phyloP scores from a whole-genome alignment of 2,797 vertebrate genomes.

The Semaprochilodus insignis region DNA sequence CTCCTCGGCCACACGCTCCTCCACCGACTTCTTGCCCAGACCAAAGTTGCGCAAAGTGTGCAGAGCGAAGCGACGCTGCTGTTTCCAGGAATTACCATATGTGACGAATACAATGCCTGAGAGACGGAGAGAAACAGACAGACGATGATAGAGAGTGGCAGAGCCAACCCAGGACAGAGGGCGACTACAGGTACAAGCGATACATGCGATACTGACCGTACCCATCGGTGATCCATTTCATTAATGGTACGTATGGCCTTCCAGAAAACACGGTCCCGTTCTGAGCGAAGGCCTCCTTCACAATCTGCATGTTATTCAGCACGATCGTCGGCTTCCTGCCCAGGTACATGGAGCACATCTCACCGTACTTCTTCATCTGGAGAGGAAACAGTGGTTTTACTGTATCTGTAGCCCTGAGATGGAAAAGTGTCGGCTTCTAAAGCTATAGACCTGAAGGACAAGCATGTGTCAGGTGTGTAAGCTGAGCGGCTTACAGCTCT shows the following conservation, averaged over 20 bases:
- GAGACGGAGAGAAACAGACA: not conserved
- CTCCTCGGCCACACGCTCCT: constrained; percentile 71
- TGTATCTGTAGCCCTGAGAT: too few relatives aligned
- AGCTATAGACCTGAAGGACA: too few relatives aligned
- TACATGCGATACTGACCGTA: constrained; percentile 26
- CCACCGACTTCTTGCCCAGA: constrained; percentile 70
- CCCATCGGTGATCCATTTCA: constrained; percentile 29
- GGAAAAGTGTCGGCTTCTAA: too few relatives aligned
- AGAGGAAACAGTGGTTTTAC: not conserved
- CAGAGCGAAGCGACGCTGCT: constrained; percentile 77
- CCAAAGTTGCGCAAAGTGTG: constrained; percentile 67
- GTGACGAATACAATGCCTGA: constrained; percentile 69
- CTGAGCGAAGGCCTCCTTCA: constrained; percentile 45
- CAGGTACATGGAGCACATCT: not conserved
- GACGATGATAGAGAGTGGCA: not conserved
- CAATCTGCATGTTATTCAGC: constrained; percentile 39
- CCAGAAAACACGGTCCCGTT: constrained; percentile 34
- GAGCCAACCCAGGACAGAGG: not conserved
- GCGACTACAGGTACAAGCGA: too few relatives aligned
- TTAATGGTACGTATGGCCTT: constrained; percentile 30
- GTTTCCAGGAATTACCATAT: constrained; percentile 71
- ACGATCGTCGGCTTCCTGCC: constrained; percentile 26
- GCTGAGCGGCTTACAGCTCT: too few relatives aligned
- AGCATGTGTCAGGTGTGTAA: too few relatives aligned
- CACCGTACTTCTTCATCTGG: constrained; percentile 46